Percentiles rank a stretch among this genome's conserved stretches.
phyloP scores from a whole-genome alignment of 2,888 invertebrate species.

The Rhagonycha fulva region DNA sequence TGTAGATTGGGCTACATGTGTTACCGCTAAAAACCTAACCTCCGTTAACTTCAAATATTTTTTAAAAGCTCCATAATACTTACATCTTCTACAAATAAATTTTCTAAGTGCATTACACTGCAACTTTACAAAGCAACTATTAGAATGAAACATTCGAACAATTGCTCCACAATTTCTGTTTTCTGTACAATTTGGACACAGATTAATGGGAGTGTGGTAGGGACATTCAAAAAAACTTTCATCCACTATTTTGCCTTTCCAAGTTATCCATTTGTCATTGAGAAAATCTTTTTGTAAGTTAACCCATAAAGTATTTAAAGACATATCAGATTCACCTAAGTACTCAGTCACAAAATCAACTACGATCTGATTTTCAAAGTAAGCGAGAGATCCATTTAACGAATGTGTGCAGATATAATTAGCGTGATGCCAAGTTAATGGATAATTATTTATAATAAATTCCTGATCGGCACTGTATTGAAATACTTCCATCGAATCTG shows the following conservation, averaged over 20 bases:
- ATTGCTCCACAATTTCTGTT: background rate
- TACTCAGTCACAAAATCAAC: background rate
- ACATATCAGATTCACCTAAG: background rate
- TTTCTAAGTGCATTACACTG: background rate
- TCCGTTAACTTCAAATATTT: background rate
- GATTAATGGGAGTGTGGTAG: background rate
- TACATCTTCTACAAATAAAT: constrained; percentile 5
- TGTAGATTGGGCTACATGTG: background rate
- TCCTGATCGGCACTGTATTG: background rate
- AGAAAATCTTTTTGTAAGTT: background rate
- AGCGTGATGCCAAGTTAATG: background rate
- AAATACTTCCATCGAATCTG: background rate
- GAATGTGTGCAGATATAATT: background rate
- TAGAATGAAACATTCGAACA: background rate
- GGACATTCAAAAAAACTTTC: background rate
- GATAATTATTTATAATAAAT: background rate
- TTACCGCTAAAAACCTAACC: background rate
- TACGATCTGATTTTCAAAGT: background rate
- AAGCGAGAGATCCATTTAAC: background rate
- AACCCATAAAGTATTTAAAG: background rate
- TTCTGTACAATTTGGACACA: background rate
- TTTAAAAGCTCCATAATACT: background rate
- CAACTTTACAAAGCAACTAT: background rate
- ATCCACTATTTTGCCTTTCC: background rate
- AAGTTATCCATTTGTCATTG: background rate